Base-by-base conservation (phyloP, 2,113 vertebrate genomes). In the Budorcas taxicolor region DNA sequence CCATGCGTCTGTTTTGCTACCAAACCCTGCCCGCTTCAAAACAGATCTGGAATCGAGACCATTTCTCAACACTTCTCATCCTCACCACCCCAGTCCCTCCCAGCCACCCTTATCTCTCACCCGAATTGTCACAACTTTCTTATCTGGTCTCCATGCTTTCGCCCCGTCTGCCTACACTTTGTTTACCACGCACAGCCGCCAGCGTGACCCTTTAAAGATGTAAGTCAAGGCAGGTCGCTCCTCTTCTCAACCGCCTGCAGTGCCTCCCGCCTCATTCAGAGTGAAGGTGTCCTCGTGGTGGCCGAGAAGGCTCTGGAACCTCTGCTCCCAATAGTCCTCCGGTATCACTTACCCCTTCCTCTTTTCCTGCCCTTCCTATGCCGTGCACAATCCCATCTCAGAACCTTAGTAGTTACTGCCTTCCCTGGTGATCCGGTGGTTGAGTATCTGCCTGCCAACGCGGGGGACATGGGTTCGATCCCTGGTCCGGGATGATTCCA, bases 301-400 rank as follows among this genome's bases (percentile, higher is more conserved):
- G 5, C 4, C 0, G 1, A 3, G 19, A 27, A 19, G 15, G 10
- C 17, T 29, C 50, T 27, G 19, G 36, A 15, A 31, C 2, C 1
- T 7, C 36, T 29, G n/a, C 23, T 3, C 23, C 45, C 31, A 1
- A 1, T 2, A 0, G 25, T 33, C 31, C 33, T 55, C 27, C 6
- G 21, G 47, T 19, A 31, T 21, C 53, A 11, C 13, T 7, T 7
- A 19, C 31, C 2, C 1, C 29, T 4, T 88, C 17, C 21, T 9
- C 17, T 50, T 57, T 17, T n/a, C 19, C 7, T 1, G 6, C 27
- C 40, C 15, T 14, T 43, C 76, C 84, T 17, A 0, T 15, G 92
- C 21, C 33, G 17, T 45, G 8, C 29, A 19, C 10, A 7, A 17
- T 6, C 64, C n/a, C 47, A 16, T 29, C 89, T 81, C 40, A 45